Conservation (phyloP, 2,888 invertebrate species). For the Tubulanus polymorphus region DNA sequence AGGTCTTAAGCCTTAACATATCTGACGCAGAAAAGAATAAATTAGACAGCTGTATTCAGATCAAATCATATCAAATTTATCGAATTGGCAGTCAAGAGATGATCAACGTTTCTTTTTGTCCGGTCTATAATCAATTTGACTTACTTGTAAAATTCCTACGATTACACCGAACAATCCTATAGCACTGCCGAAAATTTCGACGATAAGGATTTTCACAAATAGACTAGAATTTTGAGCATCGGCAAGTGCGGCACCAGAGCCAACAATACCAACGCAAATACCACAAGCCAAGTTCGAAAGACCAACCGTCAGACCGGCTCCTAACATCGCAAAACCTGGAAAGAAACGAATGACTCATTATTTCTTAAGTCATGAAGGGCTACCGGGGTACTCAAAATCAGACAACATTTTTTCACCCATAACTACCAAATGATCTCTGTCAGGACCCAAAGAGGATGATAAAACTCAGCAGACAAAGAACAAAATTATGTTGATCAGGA, state of each 20-base stretch:
- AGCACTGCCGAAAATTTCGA: constrained; percentile 98
- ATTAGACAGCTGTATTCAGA: not conserved
- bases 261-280: constrained; percentile 95
- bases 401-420: too few relatives aligned
- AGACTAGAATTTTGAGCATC: constrained; percentile 95
- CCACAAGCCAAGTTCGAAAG: constrained; percentile 95
- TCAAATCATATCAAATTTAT: not conserved
- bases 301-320: constrained; percentile 91
- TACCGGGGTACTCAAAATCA: too few relatives aligned
- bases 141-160: constrained; percentile 72
- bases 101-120: too few relatives aligned
- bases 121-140: too few relatives aligned
- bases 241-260: constrained; percentile 92
- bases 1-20: too few relatives aligned
- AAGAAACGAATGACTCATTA: too few relatives aligned
- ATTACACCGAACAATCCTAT: constrained; percentile 98
- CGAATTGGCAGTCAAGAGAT: not conserved
- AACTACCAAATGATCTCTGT: too few relatives aligned
- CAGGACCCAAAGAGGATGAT: too few relatives aligned
- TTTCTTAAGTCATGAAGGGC: too few relatives aligned
- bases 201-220: constrained; percentile 96
- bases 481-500: too few relatives aligned
- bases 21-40: too few relatives aligned
- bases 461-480: too few relatives aligned
- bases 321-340: constrained; percentile 88